Percentiles rank a stretch among this genome's conserved stretches.
These are phyloP conservation scores for Sphaerophoria rueppellii DNA, from an alignment of 2,888 invertebrate genomes.

Conservation along the genomic window DNA sequence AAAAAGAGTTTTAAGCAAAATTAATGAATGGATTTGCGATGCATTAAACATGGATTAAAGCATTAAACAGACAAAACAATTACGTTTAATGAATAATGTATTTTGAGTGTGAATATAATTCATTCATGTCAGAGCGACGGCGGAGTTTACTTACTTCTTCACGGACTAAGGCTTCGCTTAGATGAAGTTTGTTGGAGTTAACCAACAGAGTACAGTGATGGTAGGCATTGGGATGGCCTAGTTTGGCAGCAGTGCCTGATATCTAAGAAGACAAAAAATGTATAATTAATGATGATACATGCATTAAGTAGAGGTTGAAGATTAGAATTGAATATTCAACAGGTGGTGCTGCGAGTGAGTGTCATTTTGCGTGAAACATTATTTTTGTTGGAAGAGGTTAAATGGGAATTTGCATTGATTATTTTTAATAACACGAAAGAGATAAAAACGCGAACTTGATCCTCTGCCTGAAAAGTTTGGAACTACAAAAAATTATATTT, in stretches of 20 bases:
- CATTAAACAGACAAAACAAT: slow-evolving; percentile 3
- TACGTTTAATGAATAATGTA: slow-evolving; percentile 30
- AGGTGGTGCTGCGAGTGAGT: slow-evolving; percentile 1
- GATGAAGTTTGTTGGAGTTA: slow-evolving; percentile 89
- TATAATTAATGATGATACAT: slow-evolving; percentile 1
- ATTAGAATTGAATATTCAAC: not conserved
- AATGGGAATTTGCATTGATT: too few species aligned
- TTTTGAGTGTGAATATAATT: not conserved
- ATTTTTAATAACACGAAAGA: too few species aligned
- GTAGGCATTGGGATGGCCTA: slow-evolving; percentile 94
- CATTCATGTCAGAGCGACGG: not conserved
- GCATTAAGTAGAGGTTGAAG: not conserved
- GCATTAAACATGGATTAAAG: slow-evolving; percentile 1
- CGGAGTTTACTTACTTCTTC: slow-evolving; percentile 87
- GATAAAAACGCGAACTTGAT: too few species aligned
- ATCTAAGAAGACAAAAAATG: slow-evolving; percentile 84
- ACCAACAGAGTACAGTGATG: slow-evolving; percentile 98
- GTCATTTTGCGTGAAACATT: not conserved
- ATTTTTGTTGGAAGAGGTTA: too few species aligned
- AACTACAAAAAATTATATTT: too few species aligned
- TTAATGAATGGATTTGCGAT: slow-evolving; percentile 12
- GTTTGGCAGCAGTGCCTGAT: slow-evolving; percentile 97
- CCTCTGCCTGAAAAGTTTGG: too few species aligned
- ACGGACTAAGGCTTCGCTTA: slow-evolving; percentile 88
- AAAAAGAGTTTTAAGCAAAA: not conserved